A percentile compares a stretch with the other conserved stretches of the same genome.
These are phyloP conservation scores for Hypselothyrea guttata DNA, from an alignment of 2,888 invertebrate genomes.

Conservation along the genomic window DNA sequence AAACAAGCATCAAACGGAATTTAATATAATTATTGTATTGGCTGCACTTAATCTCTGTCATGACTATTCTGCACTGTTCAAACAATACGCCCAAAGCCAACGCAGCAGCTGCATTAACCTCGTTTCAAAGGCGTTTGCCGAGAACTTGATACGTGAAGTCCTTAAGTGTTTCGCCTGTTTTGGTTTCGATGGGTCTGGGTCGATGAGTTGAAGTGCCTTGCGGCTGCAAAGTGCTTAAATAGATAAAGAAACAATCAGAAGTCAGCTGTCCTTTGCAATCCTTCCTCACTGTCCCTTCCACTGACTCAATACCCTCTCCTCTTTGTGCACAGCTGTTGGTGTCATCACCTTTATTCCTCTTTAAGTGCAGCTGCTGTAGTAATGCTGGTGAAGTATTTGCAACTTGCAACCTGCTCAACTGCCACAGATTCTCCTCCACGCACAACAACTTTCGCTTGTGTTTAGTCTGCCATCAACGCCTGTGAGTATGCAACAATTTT, in stretches of 20 bases:
- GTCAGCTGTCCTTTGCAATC: neutral
- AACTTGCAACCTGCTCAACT: slow-evolving; percentile 6
- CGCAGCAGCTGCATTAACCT: slow-evolving; percentile 16
- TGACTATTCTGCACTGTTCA: neutral
- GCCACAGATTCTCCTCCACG: slow-evolving; percentile 19
- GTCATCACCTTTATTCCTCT: no score
- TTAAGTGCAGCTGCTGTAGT: no score
- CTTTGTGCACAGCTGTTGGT: neutral
- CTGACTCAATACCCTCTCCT: neutral
- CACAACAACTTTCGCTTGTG: slow-evolving; percentile 68
- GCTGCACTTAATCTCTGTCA: no score
- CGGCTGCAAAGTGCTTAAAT: neutral
- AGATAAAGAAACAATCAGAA: neutral
- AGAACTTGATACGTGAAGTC: slow-evolving; percentile 38
- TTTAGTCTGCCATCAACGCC: slow-evolving; percentile 42
- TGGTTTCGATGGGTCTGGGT: neutral
- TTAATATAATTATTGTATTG: neutral
- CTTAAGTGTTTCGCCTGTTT: slow-evolving; percentile 27
- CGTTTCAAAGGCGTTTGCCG: slow-evolving; percentile 30
- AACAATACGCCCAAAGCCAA: neutral
- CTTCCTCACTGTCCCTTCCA: neutral
- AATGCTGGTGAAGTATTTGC: slow-evolving; percentile 1
- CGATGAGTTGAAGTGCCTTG: neutral
- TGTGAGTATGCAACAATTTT: slow-evolving; percentile 60
- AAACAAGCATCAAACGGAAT: neutral